phyloP scores from a whole-genome alignment of 1,140 invertebrate genomes.

The Euglossa dilemma region DNA sequence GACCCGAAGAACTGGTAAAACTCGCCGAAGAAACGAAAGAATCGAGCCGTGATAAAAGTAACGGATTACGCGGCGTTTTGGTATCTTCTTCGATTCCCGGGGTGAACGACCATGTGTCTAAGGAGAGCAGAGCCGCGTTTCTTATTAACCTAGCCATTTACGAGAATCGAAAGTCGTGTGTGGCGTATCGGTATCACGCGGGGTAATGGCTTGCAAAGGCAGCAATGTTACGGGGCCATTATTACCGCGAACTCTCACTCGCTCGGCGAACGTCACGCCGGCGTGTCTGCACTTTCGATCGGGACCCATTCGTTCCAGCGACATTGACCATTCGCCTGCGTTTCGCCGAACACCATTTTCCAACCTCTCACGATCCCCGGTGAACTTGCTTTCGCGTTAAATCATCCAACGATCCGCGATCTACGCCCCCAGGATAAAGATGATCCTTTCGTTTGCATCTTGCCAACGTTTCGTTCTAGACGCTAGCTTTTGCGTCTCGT shows the following conservation, averaged over 20 bases:
- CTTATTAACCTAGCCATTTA: not conserved
- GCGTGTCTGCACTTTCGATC: slow-evolving; percentile 43
- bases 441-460: not conserved
- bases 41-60: not conserved
- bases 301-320: not conserved
- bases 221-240: not conserved
- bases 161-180: slow-evolving; percentile 19
- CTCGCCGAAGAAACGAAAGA: not conserved
- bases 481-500: no score
- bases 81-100: not conserved
- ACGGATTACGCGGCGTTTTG: not conserved
- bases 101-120: not conserved
- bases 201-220: slow-evolving; percentile 4
- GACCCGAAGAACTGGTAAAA: no score
- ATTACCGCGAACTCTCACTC: slow-evolving; percentile 44
- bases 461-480: no score
- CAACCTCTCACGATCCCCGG: slow-evolving; percentile 13
- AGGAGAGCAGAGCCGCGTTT: not conserved
- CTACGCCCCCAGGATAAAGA: not conserved
- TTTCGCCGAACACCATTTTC: slow-evolving; percentile 1
- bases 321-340: slow-evolving; percentile 12
- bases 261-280: not conserved
- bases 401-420: not conserved
- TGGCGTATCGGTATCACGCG: slow-evolving; percentile 3
- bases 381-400: slow-evolving; percentile 12